Conservation (phyloP, 2,888 invertebrate genomes). For the Caenorhabditis wallacei region DNA sequence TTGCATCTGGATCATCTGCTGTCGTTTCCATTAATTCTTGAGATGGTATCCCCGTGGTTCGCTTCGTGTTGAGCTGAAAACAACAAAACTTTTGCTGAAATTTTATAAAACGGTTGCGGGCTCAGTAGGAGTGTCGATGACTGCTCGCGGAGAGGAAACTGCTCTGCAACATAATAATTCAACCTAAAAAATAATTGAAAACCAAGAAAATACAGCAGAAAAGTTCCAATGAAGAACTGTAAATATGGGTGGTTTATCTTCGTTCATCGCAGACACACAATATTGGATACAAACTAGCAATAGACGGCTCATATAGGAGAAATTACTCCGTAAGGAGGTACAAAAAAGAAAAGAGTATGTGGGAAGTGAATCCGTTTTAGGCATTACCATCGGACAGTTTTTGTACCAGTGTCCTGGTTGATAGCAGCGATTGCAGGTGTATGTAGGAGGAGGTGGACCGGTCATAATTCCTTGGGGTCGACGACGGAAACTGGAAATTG, state of each 20-base stretch:
- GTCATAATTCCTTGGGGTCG: constrained; percentile 90
- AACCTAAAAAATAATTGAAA: constrained; percentile 17
- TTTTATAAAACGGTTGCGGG: constrained; percentile 16
- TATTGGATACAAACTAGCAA: constrained; percentile 30
- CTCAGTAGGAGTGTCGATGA: background rate
- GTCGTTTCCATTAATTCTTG: constrained; percentile 83
- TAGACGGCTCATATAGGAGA: constrained; percentile 32
- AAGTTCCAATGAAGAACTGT: constrained; percentile 29
- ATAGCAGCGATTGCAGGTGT: constrained; percentile 95
- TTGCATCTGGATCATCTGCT: constrained; percentile 84
- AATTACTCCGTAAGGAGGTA: constrained; percentile 23
- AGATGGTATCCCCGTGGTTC: constrained; percentile 97
- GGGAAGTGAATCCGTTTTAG: constrained; percentile 17
- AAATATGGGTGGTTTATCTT: constrained; percentile 42
- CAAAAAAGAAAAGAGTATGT: constrained; percentile 12
- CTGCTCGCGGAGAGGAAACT: constrained; percentile 18
- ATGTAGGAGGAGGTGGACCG: constrained; percentile 93
- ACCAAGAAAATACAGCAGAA: background rate
- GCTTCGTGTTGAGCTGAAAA: constrained; percentile 80
- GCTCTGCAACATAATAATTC: constrained; percentile 8
- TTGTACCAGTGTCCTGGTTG: constrained; percentile 98
- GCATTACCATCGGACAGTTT: constrained; percentile 89
- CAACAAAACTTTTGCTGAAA: constrained; percentile 18
- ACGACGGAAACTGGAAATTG: constrained; percentile 90
- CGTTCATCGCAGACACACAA: constrained; percentile 43